These are phyloP conservation scores for Lepus timidus DNA, from an alignment of 2,113 vertebrate species.

Conservation along the genomic window DNA sequence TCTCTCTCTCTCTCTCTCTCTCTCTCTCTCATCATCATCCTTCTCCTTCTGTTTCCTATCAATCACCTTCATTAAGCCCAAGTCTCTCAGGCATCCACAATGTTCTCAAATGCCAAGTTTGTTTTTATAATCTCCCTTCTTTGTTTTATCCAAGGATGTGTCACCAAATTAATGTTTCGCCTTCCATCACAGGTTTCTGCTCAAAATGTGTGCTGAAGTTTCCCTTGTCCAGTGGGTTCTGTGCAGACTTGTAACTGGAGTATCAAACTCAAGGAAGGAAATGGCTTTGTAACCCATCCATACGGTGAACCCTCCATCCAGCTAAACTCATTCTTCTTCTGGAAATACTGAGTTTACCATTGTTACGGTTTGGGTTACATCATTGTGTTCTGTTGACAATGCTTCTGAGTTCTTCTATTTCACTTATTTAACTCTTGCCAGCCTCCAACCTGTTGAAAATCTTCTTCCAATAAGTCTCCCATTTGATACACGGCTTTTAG, in stretches of 20 bases:
- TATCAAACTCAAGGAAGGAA: background rate
- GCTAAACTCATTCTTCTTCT: background rate
- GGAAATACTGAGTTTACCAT: background rate
- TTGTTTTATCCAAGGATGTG: background rate
- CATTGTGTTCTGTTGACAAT: background rate
- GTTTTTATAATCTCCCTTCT: background rate
- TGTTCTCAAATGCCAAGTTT: background rate
- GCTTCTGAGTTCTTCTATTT: background rate
- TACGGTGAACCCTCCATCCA: background rate
- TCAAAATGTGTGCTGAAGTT: background rate
- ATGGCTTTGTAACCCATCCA: background rate
- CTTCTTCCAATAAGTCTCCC: background rate
- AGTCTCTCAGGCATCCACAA: background rate
- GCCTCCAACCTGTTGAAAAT: background rate
- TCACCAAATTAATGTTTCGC: background rate
- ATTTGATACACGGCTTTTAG: background rate
- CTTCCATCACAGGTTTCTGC: background rate
- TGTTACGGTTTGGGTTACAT: rapidly evolving
- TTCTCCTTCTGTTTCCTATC: background rate
- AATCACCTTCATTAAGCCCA: background rate
- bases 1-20: background rate
- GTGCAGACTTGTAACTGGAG: background rate
- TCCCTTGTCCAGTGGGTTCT: background rate
- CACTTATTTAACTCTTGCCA: background rate
- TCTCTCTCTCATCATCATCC: background rate